These are phyloP conservation scores for Sclerodermus sp. DNA, from an alignment of 2,888 invertebrate genomes.

Conservation along the genomic window DNA sequence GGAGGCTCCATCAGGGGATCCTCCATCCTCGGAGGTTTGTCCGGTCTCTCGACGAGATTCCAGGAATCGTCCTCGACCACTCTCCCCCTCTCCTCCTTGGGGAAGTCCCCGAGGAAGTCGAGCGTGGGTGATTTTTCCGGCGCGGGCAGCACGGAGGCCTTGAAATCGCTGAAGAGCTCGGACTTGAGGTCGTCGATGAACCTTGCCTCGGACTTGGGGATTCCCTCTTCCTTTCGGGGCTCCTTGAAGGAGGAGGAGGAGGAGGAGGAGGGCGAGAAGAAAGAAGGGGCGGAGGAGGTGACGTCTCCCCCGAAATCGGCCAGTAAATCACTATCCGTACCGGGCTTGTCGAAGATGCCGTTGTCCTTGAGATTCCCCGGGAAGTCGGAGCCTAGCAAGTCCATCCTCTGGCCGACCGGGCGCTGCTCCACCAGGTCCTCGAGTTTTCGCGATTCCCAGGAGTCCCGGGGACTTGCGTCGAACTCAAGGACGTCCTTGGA, in stretches of 20 bases:
- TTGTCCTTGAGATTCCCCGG: too few species aligned
- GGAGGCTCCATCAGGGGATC: conserved; percentile 31
- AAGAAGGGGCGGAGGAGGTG: too few species aligned
- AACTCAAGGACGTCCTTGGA: not conserved
- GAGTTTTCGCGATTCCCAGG: too few species aligned
- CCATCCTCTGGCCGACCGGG: not conserved
- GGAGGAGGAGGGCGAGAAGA: too few species aligned
- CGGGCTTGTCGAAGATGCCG: not conserved
- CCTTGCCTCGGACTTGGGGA: too few species aligned
- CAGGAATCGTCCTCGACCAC: not conserved
- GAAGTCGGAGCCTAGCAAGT: too few species aligned
- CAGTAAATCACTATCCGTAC: not conserved
- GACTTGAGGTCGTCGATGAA: too few species aligned
- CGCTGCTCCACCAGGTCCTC: not conserved
- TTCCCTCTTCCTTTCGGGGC: too few species aligned
- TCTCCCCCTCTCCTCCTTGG: too few species aligned
- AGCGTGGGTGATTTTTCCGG: conserved; percentile 35
- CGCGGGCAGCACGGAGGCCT: conserved; percentile 34
- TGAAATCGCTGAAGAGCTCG: conserved; percentile 27
- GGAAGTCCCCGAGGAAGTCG: conserved; percentile 30
- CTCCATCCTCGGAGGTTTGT: not conserved
- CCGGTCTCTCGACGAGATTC: conserved; percentile 24
- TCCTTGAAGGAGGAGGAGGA: too few species aligned
- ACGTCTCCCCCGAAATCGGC: not conserved
- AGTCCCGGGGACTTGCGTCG: too few species aligned